Percentiles rank a stretch among this genome's conserved stretches.
Evolutionary conservation across 1,140 invertebrate species (phyloP).

Genomic region (Prorops nasuta): DNA sequence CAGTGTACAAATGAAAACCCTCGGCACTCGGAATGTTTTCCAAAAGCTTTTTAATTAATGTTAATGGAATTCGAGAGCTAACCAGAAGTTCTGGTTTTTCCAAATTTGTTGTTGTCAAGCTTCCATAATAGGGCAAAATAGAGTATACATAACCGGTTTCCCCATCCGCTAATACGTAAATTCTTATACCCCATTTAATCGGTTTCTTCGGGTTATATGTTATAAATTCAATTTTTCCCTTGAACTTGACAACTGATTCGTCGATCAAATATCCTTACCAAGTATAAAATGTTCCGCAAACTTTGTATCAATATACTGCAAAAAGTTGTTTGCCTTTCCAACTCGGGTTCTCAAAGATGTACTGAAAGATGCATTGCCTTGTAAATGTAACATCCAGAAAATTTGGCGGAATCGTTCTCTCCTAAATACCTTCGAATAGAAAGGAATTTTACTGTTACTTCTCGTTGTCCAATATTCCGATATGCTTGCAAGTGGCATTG

Average conservation of each 20-base stretch:
- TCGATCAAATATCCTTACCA: constrained; percentile 13
- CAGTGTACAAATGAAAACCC: constrained; percentile 8
- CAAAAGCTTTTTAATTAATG: constrained; percentile 15
- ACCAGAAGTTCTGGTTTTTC: constrained; percentile 9
- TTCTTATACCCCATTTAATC: constrained; percentile 25
- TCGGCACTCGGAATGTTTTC: constrained; percentile 9
- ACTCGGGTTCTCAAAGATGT: constrained; percentile 4
- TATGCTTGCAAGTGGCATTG: constrained; percentile 6
- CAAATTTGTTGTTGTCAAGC: constrained; percentile 2
- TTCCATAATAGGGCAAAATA: constrained; percentile 12
- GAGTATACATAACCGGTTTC: constrained; percentile 17
- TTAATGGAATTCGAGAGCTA: constrained; percentile 15
- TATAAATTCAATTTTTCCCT: constrained; percentile 16
- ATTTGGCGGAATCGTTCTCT: constrained; percentile 14
- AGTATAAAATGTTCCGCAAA: constrained; percentile 12
- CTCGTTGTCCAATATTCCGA: constrained; percentile 8
- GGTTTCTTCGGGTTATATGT: constrained; percentile 22
- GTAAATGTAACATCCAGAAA: constrained; percentile 13
- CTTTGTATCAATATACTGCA: constrained; percentile 6
- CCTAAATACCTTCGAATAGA: constrained; percentile 6
- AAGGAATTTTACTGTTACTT: constrained; percentile 2
- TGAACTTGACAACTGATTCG: constrained; percentile 20
- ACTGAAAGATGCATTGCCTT: constrained; percentile 1
- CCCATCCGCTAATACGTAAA: constrained; percentile 22
- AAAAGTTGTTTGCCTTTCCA: constrained; percentile 2